Evolutionary conservation across 2,113 vertebrate species (phyloP).

Genomic region (rat (Rattus norvegicus)): DNA sequence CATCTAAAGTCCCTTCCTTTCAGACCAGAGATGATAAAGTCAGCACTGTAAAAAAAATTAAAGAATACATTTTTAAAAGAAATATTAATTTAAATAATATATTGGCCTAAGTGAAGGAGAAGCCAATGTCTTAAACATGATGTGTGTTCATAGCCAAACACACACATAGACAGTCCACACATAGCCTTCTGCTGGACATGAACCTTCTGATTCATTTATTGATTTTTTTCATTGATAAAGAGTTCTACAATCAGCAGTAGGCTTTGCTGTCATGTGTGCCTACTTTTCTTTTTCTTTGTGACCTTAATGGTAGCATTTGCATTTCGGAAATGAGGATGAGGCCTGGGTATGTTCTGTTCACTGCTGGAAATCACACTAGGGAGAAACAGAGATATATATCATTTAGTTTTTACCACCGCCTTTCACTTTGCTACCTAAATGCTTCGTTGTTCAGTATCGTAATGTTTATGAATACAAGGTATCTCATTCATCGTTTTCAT

Average conservation of each 20-base stretch:
- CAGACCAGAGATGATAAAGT: too few relatives aligned
- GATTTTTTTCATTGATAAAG: not conserved
- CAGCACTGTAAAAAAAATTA: too few relatives aligned
- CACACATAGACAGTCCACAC: not conserved
- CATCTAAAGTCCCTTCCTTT: too few relatives aligned
- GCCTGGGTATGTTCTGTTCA: not conserved
- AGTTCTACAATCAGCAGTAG: not conserved
- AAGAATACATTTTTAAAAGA: not conserved
- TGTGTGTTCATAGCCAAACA: not conserved
- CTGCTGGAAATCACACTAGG: not conserved
- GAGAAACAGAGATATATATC: not conserved
- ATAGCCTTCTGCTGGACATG: not conserved
- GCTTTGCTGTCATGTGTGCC: not conserved
- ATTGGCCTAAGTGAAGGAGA: not conserved
- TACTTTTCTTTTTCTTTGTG: not conserved
- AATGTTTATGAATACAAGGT: not conserved
- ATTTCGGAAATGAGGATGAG: not conserved
- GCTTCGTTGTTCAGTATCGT: conserved; percentile 13
- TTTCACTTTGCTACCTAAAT: not conserved
- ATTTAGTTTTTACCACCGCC: not conserved
- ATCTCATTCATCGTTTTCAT: not conserved
- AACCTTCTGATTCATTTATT: not conserved
- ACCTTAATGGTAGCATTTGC: not conserved
- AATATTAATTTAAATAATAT: not conserved
- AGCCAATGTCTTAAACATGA: not conserved